Evolutionary conservation across 2,888 invertebrate genomes (phyloP), one percentile per base, ranked within the genome.

Genomic region (Parnassius glacialis): DNA sequence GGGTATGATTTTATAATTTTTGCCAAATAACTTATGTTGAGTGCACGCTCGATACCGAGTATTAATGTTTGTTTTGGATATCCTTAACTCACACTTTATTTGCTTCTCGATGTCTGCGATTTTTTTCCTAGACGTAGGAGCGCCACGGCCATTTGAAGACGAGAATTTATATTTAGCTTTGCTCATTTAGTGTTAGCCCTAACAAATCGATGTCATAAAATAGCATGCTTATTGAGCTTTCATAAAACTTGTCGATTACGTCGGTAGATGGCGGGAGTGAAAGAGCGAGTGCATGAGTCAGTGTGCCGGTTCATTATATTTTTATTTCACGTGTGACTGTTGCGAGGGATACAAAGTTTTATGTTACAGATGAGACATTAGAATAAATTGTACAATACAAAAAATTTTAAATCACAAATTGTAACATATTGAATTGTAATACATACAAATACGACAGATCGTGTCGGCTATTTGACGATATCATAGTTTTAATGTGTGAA

Each of bases 1-100:
- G 89, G 89, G 90, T 89, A 90, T 90, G 90, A 83, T 78, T 84
- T 89, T 87, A 74, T 79, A 80, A 83, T 88, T 81, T 83, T 85
- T 83, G 68, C 72, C 80, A 84, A 86, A 83, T 87, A 85, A 87
- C 83, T 84, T 80, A 76, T 82, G 83, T 86, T 83, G 87, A 87
- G 82, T 87, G 89, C 89, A 88, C 89, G 87, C 88, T 85, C 86
- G 83, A 79, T 80, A 79, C 74, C 74, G 79, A 76, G 72, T 77
- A 67, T 72, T 79, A 77, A 78, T 79, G 80, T 81, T 80, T 82
- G 79, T 70, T 70, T 68, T 68, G 59, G 75, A 80, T 74, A 74
- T 73, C 80, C 81, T 83, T 84, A 75, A 84, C 84, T 84, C 83
- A 84, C 87, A 83, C 81, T 79, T 78, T 78, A 75, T 80, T 83